Percentiles rank a stretch among this genome's conserved stretches.
These are phyloP conservation scores for Hydroisotoma schaefferi DNA, from an alignment of 2,888 invertebrate genomes.

Conservation along the genomic window DNA sequence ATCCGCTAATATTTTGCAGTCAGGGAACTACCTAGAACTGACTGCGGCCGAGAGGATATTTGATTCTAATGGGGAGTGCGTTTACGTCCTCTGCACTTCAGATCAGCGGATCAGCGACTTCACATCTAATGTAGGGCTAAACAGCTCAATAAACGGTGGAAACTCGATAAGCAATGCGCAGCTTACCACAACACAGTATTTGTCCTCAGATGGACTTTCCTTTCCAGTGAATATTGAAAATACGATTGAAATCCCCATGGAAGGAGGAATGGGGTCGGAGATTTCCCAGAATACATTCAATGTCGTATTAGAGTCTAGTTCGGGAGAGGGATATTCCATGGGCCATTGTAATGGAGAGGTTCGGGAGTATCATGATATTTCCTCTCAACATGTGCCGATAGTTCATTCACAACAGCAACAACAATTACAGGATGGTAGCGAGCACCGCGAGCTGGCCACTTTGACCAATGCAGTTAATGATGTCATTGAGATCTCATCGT, in stretches of 20 bases:
- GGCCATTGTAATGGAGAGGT: not conserved
- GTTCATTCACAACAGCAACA: not conserved
- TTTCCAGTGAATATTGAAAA: constrained; percentile 25
- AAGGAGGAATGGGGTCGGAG: constrained; percentile 6
- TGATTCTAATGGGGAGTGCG: constrained; percentile 36
- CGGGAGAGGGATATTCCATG: too few relatives aligned
- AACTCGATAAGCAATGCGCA: not conserved
- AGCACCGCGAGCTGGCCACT: constrained; percentile 17
- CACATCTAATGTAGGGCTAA: constrained; percentile 1
- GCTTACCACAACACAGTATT: not conserved
- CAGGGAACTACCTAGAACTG: constrained; percentile 27
- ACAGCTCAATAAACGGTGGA: not conserved
- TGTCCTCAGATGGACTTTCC: constrained; percentile 6
- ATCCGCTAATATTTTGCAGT: constrained; percentile 16
- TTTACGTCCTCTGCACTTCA: constrained; percentile 33
- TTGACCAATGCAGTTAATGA: constrained; percentile 20
- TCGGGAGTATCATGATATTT: not conserved
- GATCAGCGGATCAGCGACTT: not conserved
- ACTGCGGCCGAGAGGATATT: constrained; percentile 33
- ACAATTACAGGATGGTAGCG: constrained; percentile 12
- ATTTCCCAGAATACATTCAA: not conserved
- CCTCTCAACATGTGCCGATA: not conserved
- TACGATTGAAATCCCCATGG: constrained; percentile 25
- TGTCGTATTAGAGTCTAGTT: not conserved
- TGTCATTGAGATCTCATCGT: constrained; percentile 6